Evolutionary conservation across 2,797 vertebrate genomes (phyloP).

Genomic region (Scomberomorus guttatus): DNA sequence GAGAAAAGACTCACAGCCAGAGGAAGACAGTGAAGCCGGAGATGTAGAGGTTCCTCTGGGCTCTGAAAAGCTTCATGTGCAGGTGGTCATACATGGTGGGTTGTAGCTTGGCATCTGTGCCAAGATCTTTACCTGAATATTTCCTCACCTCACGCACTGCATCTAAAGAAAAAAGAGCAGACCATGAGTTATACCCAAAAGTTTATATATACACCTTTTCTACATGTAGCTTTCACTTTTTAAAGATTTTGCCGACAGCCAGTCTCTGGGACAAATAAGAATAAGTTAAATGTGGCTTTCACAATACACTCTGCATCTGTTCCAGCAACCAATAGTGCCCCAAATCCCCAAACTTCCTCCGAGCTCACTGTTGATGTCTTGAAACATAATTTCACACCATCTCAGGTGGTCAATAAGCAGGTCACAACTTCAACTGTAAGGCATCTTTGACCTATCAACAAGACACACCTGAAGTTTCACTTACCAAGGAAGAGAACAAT

Average conservation of each 20-base stretch:
- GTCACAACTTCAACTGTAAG: not conserved
- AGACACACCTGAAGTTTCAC: constrained; percentile 46
- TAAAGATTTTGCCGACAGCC: no score
- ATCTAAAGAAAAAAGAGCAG: constrained; percentile 79
- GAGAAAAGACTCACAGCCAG: constrained; percentile 91
- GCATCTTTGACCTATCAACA: not conserved
- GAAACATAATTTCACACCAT: not conserved
- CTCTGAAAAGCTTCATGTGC: constrained; percentile 96
- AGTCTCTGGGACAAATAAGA: not conserved
- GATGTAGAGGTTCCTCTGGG: constrained; percentile 96
- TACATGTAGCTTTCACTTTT: not conserved
- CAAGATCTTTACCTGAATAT: constrained; percentile 83
- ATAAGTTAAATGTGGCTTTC: not conserved
- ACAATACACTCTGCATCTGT: not conserved
- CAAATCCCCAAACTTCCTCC: not conserved
- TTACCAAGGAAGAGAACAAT: constrained; percentile 94
- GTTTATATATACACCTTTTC: not conserved
- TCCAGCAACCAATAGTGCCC: not conserved
- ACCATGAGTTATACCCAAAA: not conserved
- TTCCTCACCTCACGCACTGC: constrained; percentile 94
- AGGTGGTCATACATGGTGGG: constrained; percentile 88
- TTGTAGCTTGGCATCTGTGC: constrained; percentile 74
- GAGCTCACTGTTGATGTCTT: not conserved
- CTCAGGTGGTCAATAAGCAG: not conserved
- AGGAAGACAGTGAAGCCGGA: constrained; percentile 96